Percentiles rank a stretch among this genome's conserved stretches.
phyloP scores from a whole-genome alignment of 2,888 invertebrate species.

The Helleia helle region DNA sequence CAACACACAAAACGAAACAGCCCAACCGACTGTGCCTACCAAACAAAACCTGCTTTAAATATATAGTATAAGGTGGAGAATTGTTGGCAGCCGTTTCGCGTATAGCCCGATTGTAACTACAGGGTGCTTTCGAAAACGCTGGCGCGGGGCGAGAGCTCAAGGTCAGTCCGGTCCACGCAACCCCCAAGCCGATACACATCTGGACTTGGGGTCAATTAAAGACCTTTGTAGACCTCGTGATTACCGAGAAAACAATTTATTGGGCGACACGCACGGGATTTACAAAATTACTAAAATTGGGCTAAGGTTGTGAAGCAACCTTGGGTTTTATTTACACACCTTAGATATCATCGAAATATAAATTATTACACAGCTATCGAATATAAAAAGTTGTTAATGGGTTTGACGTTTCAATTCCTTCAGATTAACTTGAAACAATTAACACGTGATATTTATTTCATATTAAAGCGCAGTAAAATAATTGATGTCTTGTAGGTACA shows the following conservation, averaged over 20 bases:
- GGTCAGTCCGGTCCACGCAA: conserved; percentile 67
- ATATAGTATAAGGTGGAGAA: conserved; percentile 32
- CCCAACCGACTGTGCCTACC: conserved; percentile 29
- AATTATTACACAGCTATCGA: no score
- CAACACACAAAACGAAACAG: conserved; percentile 23
- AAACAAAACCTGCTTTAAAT: conserved; percentile 36
- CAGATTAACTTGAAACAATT: no score
- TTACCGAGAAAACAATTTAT: conserved; percentile 34
- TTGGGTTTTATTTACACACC: conserved; percentile 12
- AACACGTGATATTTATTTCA: no score
- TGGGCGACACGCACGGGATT: conserved; percentile 47
- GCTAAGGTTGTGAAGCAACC: conserved; percentile 29
- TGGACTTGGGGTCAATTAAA: conserved; percentile 42
- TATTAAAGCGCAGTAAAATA: no score
- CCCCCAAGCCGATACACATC: conserved; percentile 53
- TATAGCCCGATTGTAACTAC: conserved; percentile 49
- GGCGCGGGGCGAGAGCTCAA: conserved; percentile 45
- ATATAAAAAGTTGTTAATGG: no score
- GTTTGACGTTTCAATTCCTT: no score
- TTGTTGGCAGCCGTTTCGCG: conserved; percentile 40
- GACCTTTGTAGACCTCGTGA: conserved; percentile 44
- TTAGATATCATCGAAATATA: neutral
- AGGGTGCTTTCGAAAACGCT: conserved; percentile 57
- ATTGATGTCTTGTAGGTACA: no score
- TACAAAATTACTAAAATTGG: conserved; percentile 45